phyloP scores from a whole-genome alignment of 1,140 invertebrate species.

The Lasioglossum baleicum region DNA sequence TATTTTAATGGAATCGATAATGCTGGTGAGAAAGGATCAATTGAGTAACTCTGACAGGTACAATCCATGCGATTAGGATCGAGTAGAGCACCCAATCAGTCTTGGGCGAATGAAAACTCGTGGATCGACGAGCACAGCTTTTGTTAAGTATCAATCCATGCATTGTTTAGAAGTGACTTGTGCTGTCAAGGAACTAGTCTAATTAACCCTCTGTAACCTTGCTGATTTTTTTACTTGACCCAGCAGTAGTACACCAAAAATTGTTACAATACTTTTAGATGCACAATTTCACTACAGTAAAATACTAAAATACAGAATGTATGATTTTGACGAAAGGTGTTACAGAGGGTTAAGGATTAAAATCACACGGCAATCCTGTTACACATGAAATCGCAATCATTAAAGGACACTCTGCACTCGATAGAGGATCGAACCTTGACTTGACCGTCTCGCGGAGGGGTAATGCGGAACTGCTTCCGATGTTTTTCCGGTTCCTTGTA shows the following conservation, averaged over 20 bases:
- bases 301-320: too few species aligned
- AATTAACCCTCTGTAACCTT: too few species aligned
- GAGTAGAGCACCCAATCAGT: too few species aligned
- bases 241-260: too few species aligned
- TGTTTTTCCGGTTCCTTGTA: conserved; percentile 87
- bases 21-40: too few species aligned
- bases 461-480: conserved; percentile 90
- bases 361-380: neutral
- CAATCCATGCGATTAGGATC: too few species aligned
- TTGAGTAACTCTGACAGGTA: too few species aligned
- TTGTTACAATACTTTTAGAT: too few species aligned
- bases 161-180: neutral
- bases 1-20: too few species aligned
- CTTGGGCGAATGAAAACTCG: neutral
- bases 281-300: too few species aligned
- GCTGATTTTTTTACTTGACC: too few species aligned
- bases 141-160: neutral
- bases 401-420: conserved; percentile 17
- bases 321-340: too few species aligned
- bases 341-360: neutral
- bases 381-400: neutral
- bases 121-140: neutral
- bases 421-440: conserved; percentile 80
- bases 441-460: conserved; percentile 89
- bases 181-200: neutral